Evolutionary conservation across 1,140 invertebrate species (phyloP).

Genomic region (Pomacea maculata): DNA sequence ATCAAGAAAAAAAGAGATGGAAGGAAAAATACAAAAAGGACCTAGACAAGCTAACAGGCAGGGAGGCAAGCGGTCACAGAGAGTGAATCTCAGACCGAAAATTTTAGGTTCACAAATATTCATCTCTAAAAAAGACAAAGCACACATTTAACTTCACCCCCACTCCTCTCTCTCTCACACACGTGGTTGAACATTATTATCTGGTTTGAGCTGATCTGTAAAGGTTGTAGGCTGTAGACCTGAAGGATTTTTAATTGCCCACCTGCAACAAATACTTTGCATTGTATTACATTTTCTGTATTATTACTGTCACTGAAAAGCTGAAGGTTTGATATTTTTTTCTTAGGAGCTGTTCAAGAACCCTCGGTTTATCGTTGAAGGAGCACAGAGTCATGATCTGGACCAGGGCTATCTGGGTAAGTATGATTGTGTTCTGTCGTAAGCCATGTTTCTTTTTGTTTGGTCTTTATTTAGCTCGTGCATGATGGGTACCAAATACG

Average conservation of each 20-base stretch:
- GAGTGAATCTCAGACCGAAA: background rate
- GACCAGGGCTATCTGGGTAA: slow-evolving; percentile 53
- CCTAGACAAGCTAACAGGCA: slow-evolving; percentile 3
- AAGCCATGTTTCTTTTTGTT: too few relatives aligned
- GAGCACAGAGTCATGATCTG: slow-evolving; percentile 44
- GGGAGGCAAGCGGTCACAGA: background rate
- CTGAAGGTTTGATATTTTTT: background rate
- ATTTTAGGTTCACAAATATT: background rate
- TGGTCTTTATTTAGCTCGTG: too few relatives aligned
- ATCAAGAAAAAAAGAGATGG: background rate
- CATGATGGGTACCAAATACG: too few relatives aligned
- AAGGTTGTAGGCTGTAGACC: background rate
- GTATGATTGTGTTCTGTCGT: background rate
- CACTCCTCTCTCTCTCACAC: background rate
- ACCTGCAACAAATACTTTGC: too few relatives aligned
- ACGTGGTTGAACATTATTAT: background rate
- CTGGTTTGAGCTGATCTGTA: background rate
- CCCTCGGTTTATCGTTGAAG: slow-evolving; percentile 45
- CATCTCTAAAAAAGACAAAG: background rate
- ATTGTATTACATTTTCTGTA: too few relatives aligned
- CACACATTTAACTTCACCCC: background rate
- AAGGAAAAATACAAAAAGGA: background rate
- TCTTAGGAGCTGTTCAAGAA: slow-evolving; percentile 45
- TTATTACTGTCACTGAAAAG: too few relatives aligned
- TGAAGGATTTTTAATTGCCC: too few relatives aligned